Conservation (phyloP, 2,113 vertebrate genomes). For the Sigmodon hispidus region DNA sequence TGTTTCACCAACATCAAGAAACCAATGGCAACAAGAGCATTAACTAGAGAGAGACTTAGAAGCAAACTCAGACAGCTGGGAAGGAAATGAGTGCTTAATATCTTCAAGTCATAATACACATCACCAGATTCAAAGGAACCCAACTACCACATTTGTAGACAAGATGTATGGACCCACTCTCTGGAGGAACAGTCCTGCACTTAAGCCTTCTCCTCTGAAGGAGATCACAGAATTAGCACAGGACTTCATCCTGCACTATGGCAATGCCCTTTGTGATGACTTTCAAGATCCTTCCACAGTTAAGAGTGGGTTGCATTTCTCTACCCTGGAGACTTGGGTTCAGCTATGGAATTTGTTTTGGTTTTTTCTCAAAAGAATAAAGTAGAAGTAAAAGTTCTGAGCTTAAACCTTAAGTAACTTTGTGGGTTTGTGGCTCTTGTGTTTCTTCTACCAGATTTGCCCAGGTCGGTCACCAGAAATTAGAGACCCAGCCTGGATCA, state of each 20-base stretch:
- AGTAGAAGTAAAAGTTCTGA: neutral
- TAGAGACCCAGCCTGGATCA: neutral
- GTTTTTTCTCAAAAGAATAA: neutral
- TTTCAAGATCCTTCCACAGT: conserved; percentile 19
- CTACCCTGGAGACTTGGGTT: neutral
- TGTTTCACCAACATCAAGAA: neutral
- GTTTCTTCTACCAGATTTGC: neutral
- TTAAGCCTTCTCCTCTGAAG: neutral
- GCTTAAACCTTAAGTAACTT: neutral
- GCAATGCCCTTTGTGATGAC: neutral
- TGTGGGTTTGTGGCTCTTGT: neutral
- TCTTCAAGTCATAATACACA: neutral
- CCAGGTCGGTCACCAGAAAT: neutral
- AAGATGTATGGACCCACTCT: neutral
- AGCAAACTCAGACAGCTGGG: neutral
- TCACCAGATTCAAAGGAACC: neutral
- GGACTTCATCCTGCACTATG: neutral
- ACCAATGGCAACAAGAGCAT: neutral
- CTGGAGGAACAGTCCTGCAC: neutral
- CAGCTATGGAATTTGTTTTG: neutral
- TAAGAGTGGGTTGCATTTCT: neutral
- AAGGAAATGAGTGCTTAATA: neutral
- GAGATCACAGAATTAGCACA: neutral
- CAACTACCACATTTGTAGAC: neutral
- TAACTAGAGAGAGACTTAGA: neutral